phyloP scores from a whole-genome alignment of 2,888 invertebrate genomes.

The Malacosoma neustria region DNA sequence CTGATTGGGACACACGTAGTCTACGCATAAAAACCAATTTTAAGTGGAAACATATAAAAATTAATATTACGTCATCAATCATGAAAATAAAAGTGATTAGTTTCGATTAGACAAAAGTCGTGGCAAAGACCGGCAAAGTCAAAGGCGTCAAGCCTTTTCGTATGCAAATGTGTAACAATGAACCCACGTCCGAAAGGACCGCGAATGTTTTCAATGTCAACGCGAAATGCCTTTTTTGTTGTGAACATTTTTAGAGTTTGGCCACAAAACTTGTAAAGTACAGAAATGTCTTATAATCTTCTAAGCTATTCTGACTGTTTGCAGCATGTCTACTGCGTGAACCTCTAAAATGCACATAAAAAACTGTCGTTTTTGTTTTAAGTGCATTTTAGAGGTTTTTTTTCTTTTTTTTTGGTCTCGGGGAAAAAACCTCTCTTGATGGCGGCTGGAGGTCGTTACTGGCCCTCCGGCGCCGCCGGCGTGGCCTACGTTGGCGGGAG shows the following conservation, averaged over 20 bases:
- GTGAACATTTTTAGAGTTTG: slow-evolving; percentile 21
- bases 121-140: slow-evolving; percentile 47
- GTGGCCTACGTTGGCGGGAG: neutral
- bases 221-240: slow-evolving; percentile 35
- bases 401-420: too few relatives aligned
- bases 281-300: slow-evolving; percentile 7
- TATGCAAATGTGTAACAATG: slow-evolving; percentile 66
- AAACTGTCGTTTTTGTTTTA: slow-evolving; percentile 12
- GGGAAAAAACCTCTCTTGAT: neutral
- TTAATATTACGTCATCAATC: too few relatives aligned
- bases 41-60: too few relatives aligned
- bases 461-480: neutral
- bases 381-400: neutral
- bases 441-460: too few relatives aligned
- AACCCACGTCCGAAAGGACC: slow-evolving; percentile 48
- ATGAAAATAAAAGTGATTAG: too few relatives aligned
- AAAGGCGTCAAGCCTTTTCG: slow-evolving; percentile 50
- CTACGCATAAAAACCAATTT: too few relatives aligned
- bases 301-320: slow-evolving; percentile 3
- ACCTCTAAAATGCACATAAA: neutral
- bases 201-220: slow-evolving; percentile 47
- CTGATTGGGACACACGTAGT: too few relatives aligned
- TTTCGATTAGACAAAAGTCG: slow-evolving; percentile 55
- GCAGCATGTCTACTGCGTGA: neutral
- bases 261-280: too few relatives aligned